Percentiles rank a stretch among this genome's conserved stretches.
Evolutionary conservation across 2,797 vertebrate genomes (phyloP).

Genomic region (Numenius phaeopus): DNA sequence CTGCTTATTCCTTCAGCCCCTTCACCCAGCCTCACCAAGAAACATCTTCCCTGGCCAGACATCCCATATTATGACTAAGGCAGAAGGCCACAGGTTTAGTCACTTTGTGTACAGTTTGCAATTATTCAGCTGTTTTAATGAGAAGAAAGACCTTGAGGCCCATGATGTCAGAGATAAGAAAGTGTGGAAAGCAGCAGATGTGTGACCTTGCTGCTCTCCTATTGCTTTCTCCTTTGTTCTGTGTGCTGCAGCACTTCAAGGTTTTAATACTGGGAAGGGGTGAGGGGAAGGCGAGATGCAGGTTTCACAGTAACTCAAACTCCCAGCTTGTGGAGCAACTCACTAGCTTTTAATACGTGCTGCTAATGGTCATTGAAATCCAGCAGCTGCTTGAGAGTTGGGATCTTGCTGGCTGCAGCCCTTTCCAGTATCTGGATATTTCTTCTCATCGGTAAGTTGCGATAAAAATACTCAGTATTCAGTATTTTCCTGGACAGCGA

Average conservation of each 20-base stretch:
- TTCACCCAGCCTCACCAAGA: background rate
- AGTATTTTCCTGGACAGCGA: background rate
- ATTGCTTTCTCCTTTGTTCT: constrained; percentile 74
- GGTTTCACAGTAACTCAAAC: constrained; percentile 4
- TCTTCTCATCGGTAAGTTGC: background rate
- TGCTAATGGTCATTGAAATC: background rate
- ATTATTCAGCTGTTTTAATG: constrained; percentile 89
- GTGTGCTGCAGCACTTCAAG: constrained; percentile 79
- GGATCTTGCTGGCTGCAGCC: background rate
- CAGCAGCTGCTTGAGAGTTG: background rate
- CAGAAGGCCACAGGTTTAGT: constrained; percentile 87
- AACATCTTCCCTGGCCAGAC: constrained; percentile 40
- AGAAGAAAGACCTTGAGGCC: constrained; percentile 87
- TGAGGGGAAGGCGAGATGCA: background rate
- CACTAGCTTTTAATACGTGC: background rate
- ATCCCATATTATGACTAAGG: constrained; percentile 89
- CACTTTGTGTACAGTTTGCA: constrained; percentile 85
- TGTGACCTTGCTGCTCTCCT: constrained; percentile 80
- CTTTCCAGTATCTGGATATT: background rate
- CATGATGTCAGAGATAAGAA: constrained; percentile 87
- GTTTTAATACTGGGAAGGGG: constrained; percentile 71
- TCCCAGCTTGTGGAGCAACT: background rate
- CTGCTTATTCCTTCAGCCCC: background rate
- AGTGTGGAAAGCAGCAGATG: constrained; percentile 82
- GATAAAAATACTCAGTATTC: background rate